Evolutionary conservation across 2,797 vertebrate species (phyloP), one percentile per base, ranked within the genome.

Genomic region (Amniataba percoides): DNA sequence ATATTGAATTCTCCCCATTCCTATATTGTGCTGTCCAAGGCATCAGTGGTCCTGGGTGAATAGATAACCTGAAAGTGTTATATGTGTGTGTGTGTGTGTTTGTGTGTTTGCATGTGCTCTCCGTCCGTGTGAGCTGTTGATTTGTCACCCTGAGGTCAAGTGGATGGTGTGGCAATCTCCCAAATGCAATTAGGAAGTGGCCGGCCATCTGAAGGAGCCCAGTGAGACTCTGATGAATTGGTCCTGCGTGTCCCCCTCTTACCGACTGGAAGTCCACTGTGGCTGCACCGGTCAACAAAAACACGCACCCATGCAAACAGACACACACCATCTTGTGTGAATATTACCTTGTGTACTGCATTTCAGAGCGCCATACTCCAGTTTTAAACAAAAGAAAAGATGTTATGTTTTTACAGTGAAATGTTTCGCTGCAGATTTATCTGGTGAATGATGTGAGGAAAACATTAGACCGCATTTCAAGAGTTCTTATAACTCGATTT

Each of bases 121-220:
- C 34, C 10, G 4, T 57, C 57, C 27, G 73, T 66, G 83, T 67
- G 62, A 81, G 72, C 68, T 80, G 78, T 83, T 84, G 84, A 85
- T 91, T 88, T 86, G 81, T 87, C 80, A 81, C 77, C 85, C 77
- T 64, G 82, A 84, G 93, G 92, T 93, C 90, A 93, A 90, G 87
- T 78, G 72, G 85, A 84, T 74, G 69, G 80, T 84, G 85, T 46
- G 16, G 83, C 81, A 87, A 88, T 90, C 87, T 91, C 88, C 91
- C 80, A 86, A 89, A 93, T 88, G 86, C 87, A 94, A 92, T 93
- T 92, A 94, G 82, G 61, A 78, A 80, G 85, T 88, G 59, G 70
- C 71, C 43, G 7, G 69, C 84, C 87, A 84, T 85, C 81, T 90
- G 83, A 89, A 90, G 78, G 69, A 85, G 53, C 71, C 83, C 73